Evolutionary conservation across 2,888 invertebrate species (phyloP), one percentile per base, ranked within the genome.

Genomic region (Ichneumon xanthorius): DNA sequence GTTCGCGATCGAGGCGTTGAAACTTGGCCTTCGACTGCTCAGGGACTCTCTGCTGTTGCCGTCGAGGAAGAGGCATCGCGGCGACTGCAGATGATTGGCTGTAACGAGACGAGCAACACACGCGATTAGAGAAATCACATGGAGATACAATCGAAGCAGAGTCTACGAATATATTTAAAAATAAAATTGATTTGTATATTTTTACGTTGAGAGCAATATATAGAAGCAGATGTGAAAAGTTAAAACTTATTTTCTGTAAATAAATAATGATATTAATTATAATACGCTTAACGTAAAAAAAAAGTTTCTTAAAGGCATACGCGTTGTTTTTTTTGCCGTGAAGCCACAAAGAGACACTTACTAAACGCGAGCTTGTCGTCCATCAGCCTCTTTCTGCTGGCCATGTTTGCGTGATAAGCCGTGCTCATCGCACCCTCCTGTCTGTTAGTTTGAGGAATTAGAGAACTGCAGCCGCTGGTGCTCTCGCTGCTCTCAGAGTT

Each of bases 401-500:
- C 50, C 19, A 77, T 92, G n/a, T 89, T 85, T 40, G 92, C 88
- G 81, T 80, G 89, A 68, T 92, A 93, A 45, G 84, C 88, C 26
- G 87, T 85, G 80, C 89, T 89, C 45, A 90, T 86, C 19, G 89
- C 89, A 58, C 88, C 91, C 70, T 93, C 93, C 87, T 93, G 92
- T 87, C 93, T 90, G 81, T 92, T 94, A 30, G 91, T 93, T 89
- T 94, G 94, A 5, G 94, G 94, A 87, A 94, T 94, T 75, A 95
- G 93, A n/a, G 95, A 95, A 82, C 95, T 95, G 89, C 95, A 95
- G 37, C 95, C 95, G 91, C 95, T 95, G 16, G 95, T 95, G 73
- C 95, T 95, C 89, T 95, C 95, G 87, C 95, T 95, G 87, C 95
- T 95, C 89, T 95, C 95, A 26, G 95, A 95, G 90, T 95, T 94